These are phyloP conservation scores for Amblyteles armatorius DNA, from an alignment of 2,888 invertebrate genomes.

Conservation along the genomic window DNA sequence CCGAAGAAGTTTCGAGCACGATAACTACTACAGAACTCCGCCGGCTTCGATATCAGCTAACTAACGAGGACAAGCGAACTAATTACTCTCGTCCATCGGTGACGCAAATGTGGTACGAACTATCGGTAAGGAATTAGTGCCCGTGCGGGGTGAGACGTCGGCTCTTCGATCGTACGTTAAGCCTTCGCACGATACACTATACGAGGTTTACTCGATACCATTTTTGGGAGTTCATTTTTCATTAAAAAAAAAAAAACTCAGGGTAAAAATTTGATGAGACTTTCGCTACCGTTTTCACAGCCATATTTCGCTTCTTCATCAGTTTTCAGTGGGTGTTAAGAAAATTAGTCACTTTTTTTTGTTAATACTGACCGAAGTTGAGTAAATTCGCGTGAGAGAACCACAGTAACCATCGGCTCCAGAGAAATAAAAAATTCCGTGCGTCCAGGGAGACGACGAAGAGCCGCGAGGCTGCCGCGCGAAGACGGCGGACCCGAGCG, in stretches of 20 bases:
- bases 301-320: neutral
- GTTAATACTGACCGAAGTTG: conserved; percentile 73
- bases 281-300: no score
- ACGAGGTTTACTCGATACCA: no score
- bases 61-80: conserved; percentile 22
- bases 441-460: conserved; percentile 24
- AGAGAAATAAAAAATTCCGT: conserved; percentile 61
- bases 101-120: conserved; percentile 16
- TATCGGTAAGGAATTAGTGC: neutral
- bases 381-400: conserved; percentile 72
- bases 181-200: neutral
- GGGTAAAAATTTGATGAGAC: no score
- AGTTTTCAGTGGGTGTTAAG: neutral
- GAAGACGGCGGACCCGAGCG: conserved; percentile 50
- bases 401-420: conserved; percentile 74
- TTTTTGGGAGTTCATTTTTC: no score
- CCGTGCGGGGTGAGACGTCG: neutral
- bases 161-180: neutral
- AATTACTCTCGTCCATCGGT: conserved; percentile 1
- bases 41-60: conserved; percentile 10
- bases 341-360: neutral
- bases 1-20: neutral
- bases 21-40: neutral
- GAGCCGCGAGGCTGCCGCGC: conserved; percentile 52
- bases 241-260: no score